Evolutionary conservation across 2,888 invertebrate genomes (phyloP), one percentile per base, ranked within the genome.

Genomic region (Antheraea yamamai): DNA sequence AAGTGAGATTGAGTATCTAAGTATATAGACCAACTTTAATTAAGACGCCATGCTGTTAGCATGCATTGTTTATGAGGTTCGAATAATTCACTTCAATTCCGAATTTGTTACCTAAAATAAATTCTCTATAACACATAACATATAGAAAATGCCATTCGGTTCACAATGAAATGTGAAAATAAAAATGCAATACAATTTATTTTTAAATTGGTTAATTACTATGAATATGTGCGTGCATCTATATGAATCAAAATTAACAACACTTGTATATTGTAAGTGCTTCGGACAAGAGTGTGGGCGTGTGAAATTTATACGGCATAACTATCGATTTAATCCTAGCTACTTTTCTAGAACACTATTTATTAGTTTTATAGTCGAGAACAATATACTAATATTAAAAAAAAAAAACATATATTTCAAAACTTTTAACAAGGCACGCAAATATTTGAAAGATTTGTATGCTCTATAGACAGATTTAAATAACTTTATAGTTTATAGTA

Each of bases 1-100:
- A 87, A 91, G 92, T 91, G 92, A 92, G 92, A 93, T 92, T 92
- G 93, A 93, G 92, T 90, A 91, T 82, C 91, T 91, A 94, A 89
- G 87, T 91, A 90, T 91, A 94, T 91, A 92, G 94, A 94, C 93
- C 87, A 89, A 92, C 86, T 91, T 91, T 91, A 91, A 93, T 91
- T 93, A 92, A 91, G 90, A 91, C 90, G 89, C 88, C 85, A 85
- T 83, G 85, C 89, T 89, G 87, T 89, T 89, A 82, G 86, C 87
- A 80, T 92, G 89, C 91, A 92, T 93, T 93, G 91, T 93, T 92
- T 91, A 93, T 93, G 90, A 91, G 88, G 78, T 81, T 81, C 80
- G 86, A 89, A 90, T 90, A 86, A 89, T 90, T 89, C 84, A 86
- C 82, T 83, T 85, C 86, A 85, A 89, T 88, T 88, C 81, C 84